Conservation (phyloP, 2,888 invertebrate species). For the Habroteleia sp. region DNA sequence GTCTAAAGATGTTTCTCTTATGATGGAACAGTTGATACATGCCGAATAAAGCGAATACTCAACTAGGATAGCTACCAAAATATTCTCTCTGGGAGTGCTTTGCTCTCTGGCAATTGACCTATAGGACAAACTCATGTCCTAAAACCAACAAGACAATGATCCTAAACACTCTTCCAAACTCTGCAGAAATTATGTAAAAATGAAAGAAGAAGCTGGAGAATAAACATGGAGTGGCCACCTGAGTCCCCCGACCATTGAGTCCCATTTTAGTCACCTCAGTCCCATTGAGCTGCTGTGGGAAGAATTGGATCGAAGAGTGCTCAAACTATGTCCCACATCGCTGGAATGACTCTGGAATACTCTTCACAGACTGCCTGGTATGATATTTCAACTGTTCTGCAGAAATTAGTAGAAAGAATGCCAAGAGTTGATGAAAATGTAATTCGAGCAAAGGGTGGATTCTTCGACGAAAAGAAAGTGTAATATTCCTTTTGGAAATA, state of each 20-base stretch:
- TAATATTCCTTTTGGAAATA: too few species aligned
- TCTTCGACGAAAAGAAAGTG: too few species aligned
- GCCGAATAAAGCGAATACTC: slow-evolving; percentile 63
- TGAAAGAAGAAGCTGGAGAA: neutral
- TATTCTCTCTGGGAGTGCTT: slow-evolving; percentile 42
- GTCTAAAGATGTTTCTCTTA: slow-evolving; percentile 41
- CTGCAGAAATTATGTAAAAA: neutral
- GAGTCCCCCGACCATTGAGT: too few species aligned
- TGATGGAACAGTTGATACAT: slow-evolving; percentile 45
- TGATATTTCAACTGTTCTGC: too few species aligned
- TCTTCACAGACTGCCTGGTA: too few species aligned
- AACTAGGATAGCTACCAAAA: slow-evolving; percentile 54
- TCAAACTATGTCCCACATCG: too few species aligned
- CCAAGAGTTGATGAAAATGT: too few species aligned
- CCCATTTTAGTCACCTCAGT: too few species aligned
- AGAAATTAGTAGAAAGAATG: too few species aligned
- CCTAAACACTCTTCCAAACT: neutral
- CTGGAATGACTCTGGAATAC: too few species aligned
- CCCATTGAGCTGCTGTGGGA: slow-evolving; percentile 68
- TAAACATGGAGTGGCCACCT: slow-evolving; percentile 2
- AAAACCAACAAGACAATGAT: slow-evolving; percentile 2
- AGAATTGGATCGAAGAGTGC: too few species aligned
- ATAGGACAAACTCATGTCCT: slow-evolving; percentile 51
- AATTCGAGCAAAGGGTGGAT: too few species aligned
- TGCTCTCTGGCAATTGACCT: slow-evolving; percentile 44